These are phyloP conservation scores for Ceyx erithaca DNA, from an alignment of 2,797 vertebrate genomes.

Conservation along the genomic window DNA sequence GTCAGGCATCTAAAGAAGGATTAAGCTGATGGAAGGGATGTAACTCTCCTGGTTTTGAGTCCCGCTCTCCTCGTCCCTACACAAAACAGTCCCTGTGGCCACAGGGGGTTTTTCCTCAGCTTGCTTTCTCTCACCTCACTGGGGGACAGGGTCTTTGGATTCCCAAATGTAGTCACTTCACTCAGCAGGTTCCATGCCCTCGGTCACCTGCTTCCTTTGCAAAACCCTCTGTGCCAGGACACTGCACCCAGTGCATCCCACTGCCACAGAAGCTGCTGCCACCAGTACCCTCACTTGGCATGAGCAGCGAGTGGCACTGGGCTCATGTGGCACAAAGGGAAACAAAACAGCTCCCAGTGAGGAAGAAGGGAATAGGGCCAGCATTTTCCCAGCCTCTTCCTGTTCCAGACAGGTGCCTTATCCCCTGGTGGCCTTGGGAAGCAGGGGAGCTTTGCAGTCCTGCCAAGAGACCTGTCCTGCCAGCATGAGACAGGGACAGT, in stretches of 20 bases:
- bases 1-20: not conserved
- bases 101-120: not conserved
- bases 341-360: not conserved
- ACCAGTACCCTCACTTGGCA: not conserved
- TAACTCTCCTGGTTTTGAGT: not conserved
- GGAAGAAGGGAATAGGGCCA: not conserved
- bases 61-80: not conserved
- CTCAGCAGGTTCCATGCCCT: not conserved
- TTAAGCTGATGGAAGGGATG: not conserved
- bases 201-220: not conserved
- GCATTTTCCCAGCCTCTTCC: not conserved
- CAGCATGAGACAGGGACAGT: not conserved
- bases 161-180: not conserved
- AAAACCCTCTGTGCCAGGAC: not conserved
- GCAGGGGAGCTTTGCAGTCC: not conserved
- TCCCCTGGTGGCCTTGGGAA: not conserved
- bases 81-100: not conserved
- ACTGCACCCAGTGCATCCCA: accelerated
- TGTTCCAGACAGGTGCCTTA: slow-evolving; percentile 6
- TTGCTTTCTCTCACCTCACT: not conserved
- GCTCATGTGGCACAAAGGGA: not conserved
- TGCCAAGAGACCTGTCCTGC: not conserved
- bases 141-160: not conserved
- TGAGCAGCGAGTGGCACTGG: accelerated
- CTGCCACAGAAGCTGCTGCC: not conserved